Evolutionary conservation across 2,113 vertebrate genomes (phyloP).

Genomic region (Vireo altiloquus): DNA sequence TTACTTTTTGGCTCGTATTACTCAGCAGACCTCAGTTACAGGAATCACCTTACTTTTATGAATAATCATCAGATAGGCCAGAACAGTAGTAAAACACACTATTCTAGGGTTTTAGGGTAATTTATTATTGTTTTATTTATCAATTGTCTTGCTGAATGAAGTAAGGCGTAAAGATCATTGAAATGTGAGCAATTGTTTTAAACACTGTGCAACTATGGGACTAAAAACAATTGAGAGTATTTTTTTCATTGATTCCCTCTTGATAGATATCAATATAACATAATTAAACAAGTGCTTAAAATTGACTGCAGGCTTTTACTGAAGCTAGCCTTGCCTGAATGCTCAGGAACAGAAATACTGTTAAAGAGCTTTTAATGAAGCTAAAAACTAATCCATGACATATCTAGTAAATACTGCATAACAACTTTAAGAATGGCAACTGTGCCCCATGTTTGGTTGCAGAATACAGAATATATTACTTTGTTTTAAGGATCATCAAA

Average conservation of each 20-base stretch:
- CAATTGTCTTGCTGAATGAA: not conserved
- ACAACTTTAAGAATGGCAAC: not conserved
- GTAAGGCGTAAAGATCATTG: not conserved
- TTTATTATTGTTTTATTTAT: not conserved
- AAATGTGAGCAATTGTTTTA: not conserved
- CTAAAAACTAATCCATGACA: not conserved
- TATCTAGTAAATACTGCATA: not conserved
- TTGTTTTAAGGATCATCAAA: not conserved
- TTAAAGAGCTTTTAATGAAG: not conserved
- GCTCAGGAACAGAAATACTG: not conserved
- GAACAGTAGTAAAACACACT: not conserved
- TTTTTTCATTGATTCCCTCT: not conserved
- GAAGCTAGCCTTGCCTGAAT: not conserved
- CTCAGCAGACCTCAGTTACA: not conserved
- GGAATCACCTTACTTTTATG: not conserved
- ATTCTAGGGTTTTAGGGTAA: fast-evolving
- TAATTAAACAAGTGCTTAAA: not conserved
- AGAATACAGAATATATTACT: not conserved
- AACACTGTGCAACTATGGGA: not conserved
- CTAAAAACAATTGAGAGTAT: not conserved
- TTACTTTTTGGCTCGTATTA: not conserved
- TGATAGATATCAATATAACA: not conserved
- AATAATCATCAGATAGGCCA: not conserved
- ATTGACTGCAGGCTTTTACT: not conserved
- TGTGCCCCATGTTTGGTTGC: not conserved